Conservation (phyloP, 1,140 invertebrate genomes). For the Agrilus planipennis region DNA sequence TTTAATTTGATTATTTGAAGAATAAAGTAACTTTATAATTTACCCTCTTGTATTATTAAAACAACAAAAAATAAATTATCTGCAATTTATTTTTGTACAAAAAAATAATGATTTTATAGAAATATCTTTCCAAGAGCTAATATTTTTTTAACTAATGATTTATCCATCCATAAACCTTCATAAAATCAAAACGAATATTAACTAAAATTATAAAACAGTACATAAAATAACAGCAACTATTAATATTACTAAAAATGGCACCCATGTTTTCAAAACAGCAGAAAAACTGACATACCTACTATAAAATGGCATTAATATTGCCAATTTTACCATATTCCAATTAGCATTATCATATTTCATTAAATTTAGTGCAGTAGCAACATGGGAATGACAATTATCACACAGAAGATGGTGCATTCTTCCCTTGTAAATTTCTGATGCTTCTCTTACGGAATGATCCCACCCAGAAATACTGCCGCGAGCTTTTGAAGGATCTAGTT, state of each 20-base stretch:
- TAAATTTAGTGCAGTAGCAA: slow-evolving; percentile 84
- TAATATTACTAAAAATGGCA: slow-evolving; percentile 64
- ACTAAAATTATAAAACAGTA: no score
- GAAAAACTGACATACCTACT: slow-evolving; percentile 73
- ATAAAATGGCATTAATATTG: slow-evolving; percentile 62
- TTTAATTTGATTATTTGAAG: no score
- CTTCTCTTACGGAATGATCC: slow-evolving; percentile 78
- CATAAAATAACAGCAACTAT: slow-evolving; percentile 22
- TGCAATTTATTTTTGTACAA: no score
- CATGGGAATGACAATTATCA: slow-evolving; percentile 98
- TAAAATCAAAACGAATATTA: no score
- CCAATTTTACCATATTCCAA: slow-evolving; percentile 93
- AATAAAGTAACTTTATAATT: no score
- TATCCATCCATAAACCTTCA: no score
- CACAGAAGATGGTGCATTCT: slow-evolving; percentile 93
- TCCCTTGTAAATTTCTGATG: slow-evolving; percentile 87
- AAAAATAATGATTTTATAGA: no score
- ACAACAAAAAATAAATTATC: no score
- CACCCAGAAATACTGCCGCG: slow-evolving; percentile 60
- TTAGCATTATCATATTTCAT: slow-evolving; percentile 74
- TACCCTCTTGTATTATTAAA: no score
- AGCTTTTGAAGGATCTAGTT: slow-evolving; percentile 61
- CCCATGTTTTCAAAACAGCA: slow-evolving; percentile 77
- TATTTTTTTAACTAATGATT: no score
- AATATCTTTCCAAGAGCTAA: no score